Percentiles rank a stretch among this genome's conserved stretches.
phyloP scores from a whole-genome alignment of 2,888 invertebrate species.

The Hypomecis punctinalis region DNA sequence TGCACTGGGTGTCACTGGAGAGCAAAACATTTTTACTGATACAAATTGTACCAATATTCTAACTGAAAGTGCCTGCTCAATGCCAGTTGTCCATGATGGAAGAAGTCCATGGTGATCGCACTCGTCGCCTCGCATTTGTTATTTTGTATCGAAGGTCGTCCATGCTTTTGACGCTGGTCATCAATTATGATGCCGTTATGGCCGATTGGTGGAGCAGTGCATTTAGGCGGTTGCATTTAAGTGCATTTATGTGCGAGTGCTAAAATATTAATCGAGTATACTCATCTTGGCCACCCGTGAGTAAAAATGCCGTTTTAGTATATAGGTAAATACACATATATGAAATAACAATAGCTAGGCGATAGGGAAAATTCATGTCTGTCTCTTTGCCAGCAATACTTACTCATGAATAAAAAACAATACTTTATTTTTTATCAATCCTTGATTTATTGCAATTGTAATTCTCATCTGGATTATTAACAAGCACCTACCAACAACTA shows the following conservation, averaged over 20 bases:
- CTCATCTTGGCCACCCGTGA: not conserved
- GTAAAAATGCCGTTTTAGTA: not conserved
- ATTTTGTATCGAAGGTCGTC: conserved; percentile 44
- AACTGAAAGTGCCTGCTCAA: not conserved
- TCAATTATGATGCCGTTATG: conserved; percentile 42
- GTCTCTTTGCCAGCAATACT: too few species aligned
- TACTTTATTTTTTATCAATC: too few species aligned
- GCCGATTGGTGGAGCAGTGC: conserved; percentile 18
- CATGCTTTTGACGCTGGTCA: conserved; percentile 38
- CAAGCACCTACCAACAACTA: too few species aligned
- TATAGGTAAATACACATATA: not conserved
- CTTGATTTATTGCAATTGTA: too few species aligned
- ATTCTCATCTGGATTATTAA: too few species aligned
- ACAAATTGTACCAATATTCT: not conserved
- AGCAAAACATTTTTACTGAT: not conserved
- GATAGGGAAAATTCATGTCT: too few species aligned
- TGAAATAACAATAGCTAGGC: too few species aligned
- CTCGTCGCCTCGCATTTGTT: conserved; percentile 38
- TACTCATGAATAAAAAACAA: too few species aligned
- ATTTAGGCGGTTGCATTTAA: conserved; percentile 22
- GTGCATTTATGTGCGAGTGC: conserved; percentile 27
- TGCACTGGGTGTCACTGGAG: too few species aligned
- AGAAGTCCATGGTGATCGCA: not conserved
- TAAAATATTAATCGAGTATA: conserved; percentile 1
- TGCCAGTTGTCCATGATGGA: not conserved